These are phyloP conservation scores for Ferrisia virgata DNA, from an alignment of 2,888 invertebrate genomes.

Conservation along the genomic window DNA sequence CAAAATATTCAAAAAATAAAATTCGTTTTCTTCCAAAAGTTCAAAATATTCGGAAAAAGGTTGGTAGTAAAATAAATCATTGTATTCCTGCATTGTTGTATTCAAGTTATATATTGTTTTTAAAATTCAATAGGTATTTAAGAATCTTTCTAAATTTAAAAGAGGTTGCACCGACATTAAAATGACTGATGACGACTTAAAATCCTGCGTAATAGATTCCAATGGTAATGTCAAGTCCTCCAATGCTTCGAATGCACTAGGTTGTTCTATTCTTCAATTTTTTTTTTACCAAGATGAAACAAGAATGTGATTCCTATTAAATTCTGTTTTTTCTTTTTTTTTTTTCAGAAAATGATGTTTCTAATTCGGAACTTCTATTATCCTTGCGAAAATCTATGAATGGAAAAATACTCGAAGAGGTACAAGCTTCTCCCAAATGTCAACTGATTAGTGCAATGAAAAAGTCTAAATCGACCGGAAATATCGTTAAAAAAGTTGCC, in stretches of 20 bases:
- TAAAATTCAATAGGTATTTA: not conserved
- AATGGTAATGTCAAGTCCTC: not conserved
- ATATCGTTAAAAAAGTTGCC: slow-evolving; percentile 4
- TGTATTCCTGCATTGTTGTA: not conserved
- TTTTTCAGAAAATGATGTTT: not conserved
- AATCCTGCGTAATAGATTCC: not conserved
- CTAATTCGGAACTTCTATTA: not conserved
- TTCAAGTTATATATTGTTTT: not conserved
- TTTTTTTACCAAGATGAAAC: not conserved
- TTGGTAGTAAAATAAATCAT: not conserved
- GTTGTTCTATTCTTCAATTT: not conserved
- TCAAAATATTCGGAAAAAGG: not conserved
- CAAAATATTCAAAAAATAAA: not conserved
- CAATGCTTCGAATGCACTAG: not conserved
- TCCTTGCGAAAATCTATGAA: not conserved
- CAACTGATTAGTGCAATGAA: slow-evolving; percentile 5
- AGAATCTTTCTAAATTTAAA: not conserved
- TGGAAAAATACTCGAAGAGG: not conserved
- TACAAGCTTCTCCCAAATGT: not conserved
- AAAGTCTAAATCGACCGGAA: not conserved
- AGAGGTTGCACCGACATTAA: not conserved
- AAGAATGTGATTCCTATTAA: too few relatives aligned
- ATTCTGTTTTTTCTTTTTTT: not conserved
- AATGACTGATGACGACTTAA: not conserved
- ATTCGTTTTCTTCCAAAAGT: not conserved